phyloP scores from a whole-genome alignment of 2,888 invertebrate genomes.

The Coecobrya sp. region DNA sequence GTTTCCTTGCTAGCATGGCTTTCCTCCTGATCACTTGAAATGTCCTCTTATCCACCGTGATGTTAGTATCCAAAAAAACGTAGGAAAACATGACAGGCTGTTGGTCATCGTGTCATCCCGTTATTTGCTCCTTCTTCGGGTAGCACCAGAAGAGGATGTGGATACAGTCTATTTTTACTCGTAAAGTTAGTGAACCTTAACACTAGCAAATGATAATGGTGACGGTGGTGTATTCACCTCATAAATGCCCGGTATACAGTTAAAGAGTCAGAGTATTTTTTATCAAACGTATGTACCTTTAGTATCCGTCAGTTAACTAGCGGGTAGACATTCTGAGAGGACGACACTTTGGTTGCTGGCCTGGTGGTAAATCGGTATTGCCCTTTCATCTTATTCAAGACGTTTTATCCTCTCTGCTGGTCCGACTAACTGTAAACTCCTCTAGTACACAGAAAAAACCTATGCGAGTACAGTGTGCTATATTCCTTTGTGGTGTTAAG shows the following conservation, averaged over 20 bases:
- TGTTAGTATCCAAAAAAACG: background rate
- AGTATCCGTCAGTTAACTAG: background rate
- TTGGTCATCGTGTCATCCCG: constrained; percentile 75
- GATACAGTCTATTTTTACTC: background rate
- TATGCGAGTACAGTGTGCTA: background rate
- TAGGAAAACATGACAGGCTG: constrained; percentile 73
- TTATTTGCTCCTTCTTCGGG: constrained; percentile 1
- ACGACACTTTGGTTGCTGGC: constrained; percentile 34
- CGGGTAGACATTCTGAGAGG: background rate
- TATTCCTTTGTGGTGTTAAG: constrained; percentile 81
- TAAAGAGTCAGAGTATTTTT: background rate
- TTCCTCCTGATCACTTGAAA: constrained; percentile 24
- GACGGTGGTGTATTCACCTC: background rate
- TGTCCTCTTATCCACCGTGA: background rate
- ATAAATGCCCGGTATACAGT: background rate
- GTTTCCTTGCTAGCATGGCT: background rate
- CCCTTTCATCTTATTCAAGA: constrained; percentile 69
- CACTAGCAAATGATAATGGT: background rate
- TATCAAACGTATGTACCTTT: background rate
- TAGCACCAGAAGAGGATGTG: background rate
- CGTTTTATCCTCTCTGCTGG: constrained; percentile 47
- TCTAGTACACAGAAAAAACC: background rate
- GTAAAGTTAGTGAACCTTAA: constrained; percentile 37
- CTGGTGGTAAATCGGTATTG: constrained; percentile 62
- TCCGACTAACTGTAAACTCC: background rate